Evolutionary conservation across 2,888 invertebrate species (phyloP), one percentile per base, ranked within the genome.

Genomic region (Cataglyphis altisquamis): DNA sequence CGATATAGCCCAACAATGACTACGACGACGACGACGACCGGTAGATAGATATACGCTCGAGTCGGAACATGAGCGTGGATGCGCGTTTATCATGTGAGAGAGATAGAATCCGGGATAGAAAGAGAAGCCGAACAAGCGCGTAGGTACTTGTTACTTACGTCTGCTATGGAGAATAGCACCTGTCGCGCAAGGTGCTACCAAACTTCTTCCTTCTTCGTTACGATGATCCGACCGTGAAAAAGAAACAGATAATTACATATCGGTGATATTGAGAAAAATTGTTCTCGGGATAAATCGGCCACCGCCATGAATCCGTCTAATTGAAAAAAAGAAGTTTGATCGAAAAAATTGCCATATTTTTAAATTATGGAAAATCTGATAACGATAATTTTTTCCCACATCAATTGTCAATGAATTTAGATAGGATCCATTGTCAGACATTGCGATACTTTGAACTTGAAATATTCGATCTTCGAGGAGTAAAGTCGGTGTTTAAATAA

Each of bases 181-280:
- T 94, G 94, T 93, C 93, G 87, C 85, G 94, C 94, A 94, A 94
- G 94, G 94, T 94, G 72, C 72, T 91, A 86, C 87, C 90, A 88
- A 89, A 91, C 89, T 89, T 84, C 82, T 84, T 82, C 41, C 74
- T 67, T 52, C 77, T 32, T 82, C 70, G 32, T 67, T 81, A 57
- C 86, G 70, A 74, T 52, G 55, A 77, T 52, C n/a, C 67, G 21
- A n/a, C 36, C 12, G 18, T 21, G 36, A 45, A 63, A 55, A 39
- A 29, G 68, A 64, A 72, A 66, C 48, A 55, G 41, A 45, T 36
- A 60, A 68, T 64, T 82, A 66, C 29, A 41, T 29, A n/a, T 18
- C 62, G 78, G 45, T n/a, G 66, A 48, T 52, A 82, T 60, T 39
- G 29, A 60, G 60, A 25, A 60, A 78, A 78, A 70, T 78, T 9